Percentiles rank a stretch among this genome's conserved stretches.
Conservation (phyloP, 1,140 invertebrate genomes). For the Ceratosolen solmsi region DNA sequence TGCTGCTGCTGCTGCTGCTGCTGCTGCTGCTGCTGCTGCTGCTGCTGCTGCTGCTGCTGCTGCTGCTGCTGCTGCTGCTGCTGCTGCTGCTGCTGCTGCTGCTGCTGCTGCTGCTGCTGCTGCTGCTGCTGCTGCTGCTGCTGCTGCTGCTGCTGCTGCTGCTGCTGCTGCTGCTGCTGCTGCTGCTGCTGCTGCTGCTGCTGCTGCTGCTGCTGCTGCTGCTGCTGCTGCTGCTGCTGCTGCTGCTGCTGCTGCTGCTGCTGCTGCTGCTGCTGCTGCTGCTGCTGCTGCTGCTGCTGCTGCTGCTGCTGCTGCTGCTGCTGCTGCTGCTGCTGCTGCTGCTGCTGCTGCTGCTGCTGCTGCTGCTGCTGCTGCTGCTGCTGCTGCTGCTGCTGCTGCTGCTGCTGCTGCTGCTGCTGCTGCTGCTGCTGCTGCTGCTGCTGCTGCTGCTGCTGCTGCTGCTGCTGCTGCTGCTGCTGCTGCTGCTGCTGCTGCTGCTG, state of each 20-base stretch:
- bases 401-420: conserved; percentile 24
- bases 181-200: background rate
- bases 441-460: conserved; percentile 15
- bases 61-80: background rate
- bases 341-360: conserved; percentile 23
- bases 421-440: conserved; percentile 22
- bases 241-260: conserved; percentile 1
- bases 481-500: background rate
- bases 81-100: conserved; percentile 2
- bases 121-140: background rate
- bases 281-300: conserved; percentile 17
- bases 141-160: background rate
- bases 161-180: background rate
- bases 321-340: conserved; percentile 33
- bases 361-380: conserved; percentile 16
- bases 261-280: background rate
- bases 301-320: conserved; percentile 18
- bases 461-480: background rate
- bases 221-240: background rate
- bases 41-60: conserved; percentile 14
- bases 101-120: background rate
- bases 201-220: conserved; percentile 29
- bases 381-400: conserved; percentile 29
- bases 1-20: background rate
- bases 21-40: background rate